Conservation (phyloP, 2,113 vertebrate genomes). For the Cinclus mexicanus region DNA sequence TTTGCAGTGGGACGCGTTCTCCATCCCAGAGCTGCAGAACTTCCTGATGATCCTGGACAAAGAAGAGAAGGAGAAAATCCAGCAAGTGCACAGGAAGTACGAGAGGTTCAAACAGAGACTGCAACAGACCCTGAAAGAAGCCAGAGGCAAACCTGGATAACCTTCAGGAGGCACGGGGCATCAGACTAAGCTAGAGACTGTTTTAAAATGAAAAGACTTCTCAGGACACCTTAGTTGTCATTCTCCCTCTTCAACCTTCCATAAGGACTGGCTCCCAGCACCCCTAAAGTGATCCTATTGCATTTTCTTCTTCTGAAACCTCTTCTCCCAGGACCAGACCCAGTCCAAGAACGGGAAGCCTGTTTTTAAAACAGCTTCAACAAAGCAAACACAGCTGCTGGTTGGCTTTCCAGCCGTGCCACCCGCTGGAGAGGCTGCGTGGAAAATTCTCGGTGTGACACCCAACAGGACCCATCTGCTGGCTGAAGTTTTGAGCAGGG, state of each 20-base stretch:
- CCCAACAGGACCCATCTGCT: background rate
- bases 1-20: slow-evolving; percentile 94
- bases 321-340: background rate
- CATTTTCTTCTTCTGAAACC: background rate
- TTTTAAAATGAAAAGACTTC: slow-evolving; percentile 69
- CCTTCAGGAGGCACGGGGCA: background rate
- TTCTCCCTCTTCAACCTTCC: background rate
- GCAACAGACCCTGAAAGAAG: slow-evolving; percentile 79
- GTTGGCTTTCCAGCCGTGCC: background rate
- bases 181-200: slow-evolving; percentile 42
- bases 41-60: slow-evolving; percentile 92
- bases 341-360: background rate
- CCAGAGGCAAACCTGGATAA: slow-evolving; percentile 80
- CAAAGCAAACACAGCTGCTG: slow-evolving; percentile 20
- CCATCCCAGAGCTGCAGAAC: slow-evolving; percentile 95
- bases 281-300: background rate
- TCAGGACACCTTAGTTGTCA: slow-evolving; percentile 69
- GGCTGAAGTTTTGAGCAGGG: background rate
- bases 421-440: background rate
- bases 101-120: slow-evolving; percentile 83
- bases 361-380: background rate
- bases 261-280: background rate
- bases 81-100: slow-evolving; percentile 87
- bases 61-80: slow-evolving; percentile 90
- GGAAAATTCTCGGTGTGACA: background rate